A percentile compares a stretch with the other conserved stretches of the same genome.
phyloP scores from a whole-genome alignment of 2,797 vertebrate species.

The Gymnothorax javanicus region DNA sequence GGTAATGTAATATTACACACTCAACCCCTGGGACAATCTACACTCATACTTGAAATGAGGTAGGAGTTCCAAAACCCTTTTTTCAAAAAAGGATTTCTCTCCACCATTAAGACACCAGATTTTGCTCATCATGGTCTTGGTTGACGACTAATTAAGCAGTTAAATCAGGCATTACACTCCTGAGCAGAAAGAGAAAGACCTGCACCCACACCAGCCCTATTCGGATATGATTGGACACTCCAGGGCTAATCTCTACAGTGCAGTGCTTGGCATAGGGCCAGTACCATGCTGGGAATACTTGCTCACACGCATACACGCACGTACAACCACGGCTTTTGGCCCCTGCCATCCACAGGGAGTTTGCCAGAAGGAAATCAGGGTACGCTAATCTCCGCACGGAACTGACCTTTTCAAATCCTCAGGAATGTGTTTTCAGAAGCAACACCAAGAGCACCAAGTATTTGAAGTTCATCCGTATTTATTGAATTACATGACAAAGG shows the following conservation, averaged over 20 bases:
- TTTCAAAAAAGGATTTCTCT: too few species aligned
- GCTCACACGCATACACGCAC: neutral
- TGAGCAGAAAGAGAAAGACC: too few species aligned
- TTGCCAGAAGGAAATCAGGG: neutral
- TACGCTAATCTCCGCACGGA: neutral
- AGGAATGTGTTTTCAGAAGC: neutral
- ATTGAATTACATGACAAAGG: conserved; percentile 24
- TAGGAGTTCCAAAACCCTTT: too few species aligned
- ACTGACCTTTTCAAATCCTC: neutral
- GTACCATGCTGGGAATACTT: neutral
- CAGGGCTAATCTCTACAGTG: neutral
- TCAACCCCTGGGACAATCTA: neutral
- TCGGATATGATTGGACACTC: neutral
- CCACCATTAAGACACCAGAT: too few species aligned
- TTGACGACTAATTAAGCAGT: too few species aligned
- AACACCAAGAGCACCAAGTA: neutral
- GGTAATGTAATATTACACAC: neutral
- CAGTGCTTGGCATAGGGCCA: neutral
- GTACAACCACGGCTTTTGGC: neutral
- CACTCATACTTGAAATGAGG: neutral
- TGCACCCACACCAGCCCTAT: too few species aligned
- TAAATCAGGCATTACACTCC: too few species aligned
- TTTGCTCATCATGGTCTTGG: too few species aligned
- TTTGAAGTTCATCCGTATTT: conserved; percentile 14
- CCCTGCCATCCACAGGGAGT: neutral